Base-by-base conservation (phyloP, 2,113 vertebrate genomes). In the Protomyctophum bolini region DNA sequence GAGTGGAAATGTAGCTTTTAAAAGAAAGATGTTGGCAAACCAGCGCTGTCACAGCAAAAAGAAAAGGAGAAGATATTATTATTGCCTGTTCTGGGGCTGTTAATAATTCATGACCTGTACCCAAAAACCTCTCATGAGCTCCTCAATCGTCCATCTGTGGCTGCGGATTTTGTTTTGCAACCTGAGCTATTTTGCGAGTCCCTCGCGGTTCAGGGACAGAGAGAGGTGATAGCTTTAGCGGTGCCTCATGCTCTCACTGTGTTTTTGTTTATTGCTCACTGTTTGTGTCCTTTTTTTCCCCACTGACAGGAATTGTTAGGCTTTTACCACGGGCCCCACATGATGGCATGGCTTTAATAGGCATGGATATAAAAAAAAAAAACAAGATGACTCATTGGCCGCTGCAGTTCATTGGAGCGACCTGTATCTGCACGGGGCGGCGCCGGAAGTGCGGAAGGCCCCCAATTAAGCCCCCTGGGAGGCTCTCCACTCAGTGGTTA, bases 31-130 rank as follows among this genome's bases (percentile, higher is more conserved):
- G 33, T 59, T 70, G 76, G 85, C 82, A 85, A 83, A 77, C 65
- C 7, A 12, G 68, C 3, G 58, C 66, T 76, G 64, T 83, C 75
- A 62, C 82, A 21, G 79, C 61, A 76, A 79, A 66, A 9, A 21
- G 21, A 21, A 21, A 21, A 21, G 21, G 2, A 21, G 2, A 21
- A 21, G 21, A 21, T 21, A 21, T n/a, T n/a, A n/a, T n/a, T n/a
- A n/a, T 21, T 21, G 21, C 21, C 63, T n/a, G 10, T 66, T 50
- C 4, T 11, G 12, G 12, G 21, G 66, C 64, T 73, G 58, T 87
- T 82, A 86, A 86, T 85, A 75, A 87, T 90, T 87, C 58, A 87
- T 82, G n/a, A 2, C 66, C 66, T 9, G 51, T 64, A 54, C 79
- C 79, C 21, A 82, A 86, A 86, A 81, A 66, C 71, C 73, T 68